Evolutionary conservation across 2,113 vertebrate species (phyloP).

Genomic region (Pterophyllum scalare): DNA sequence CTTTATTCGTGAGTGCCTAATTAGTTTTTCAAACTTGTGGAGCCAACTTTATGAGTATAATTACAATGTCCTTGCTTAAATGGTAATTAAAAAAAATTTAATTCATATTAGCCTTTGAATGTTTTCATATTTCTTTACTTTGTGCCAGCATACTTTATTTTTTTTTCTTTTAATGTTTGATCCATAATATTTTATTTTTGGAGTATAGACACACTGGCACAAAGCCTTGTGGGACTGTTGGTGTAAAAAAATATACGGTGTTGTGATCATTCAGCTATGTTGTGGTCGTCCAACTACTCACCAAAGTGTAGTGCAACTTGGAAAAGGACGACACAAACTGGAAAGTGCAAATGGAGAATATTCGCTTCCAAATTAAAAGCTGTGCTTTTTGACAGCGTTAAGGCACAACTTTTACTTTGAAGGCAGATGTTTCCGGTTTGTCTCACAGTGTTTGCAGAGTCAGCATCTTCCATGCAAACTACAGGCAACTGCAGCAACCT

Average conservation of each 20-base stretch:
- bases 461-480: fast-evolving
- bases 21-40: constrained; percentile 33
- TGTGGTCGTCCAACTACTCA: not conserved
- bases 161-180: not conserved
- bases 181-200: not conserved
- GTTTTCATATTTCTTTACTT: not conserved
- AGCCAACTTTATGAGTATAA: constrained; percentile 1
- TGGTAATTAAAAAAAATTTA: too few relatives aligned
- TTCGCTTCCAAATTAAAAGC: too few relatives aligned
- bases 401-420: too few relatives aligned
- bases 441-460: too few relatives aligned
- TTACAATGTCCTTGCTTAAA: not conserved
- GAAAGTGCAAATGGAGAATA: too few relatives aligned
- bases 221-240: not conserved
- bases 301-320: too few relatives aligned
- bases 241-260: not conserved
- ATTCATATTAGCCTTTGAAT: not conserved
- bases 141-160: not conserved
- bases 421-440: too few relatives aligned
- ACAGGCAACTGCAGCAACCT: fast-evolving
- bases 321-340: too few relatives aligned
- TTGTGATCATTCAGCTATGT: not conserved
- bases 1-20: constrained; percentile 16
- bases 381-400: too few relatives aligned
- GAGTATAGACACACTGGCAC: too few relatives aligned